Evolutionary conservation across 2,888 invertebrate genomes (phyloP).

Genomic region (Agriopis aurantiaria): DNA sequence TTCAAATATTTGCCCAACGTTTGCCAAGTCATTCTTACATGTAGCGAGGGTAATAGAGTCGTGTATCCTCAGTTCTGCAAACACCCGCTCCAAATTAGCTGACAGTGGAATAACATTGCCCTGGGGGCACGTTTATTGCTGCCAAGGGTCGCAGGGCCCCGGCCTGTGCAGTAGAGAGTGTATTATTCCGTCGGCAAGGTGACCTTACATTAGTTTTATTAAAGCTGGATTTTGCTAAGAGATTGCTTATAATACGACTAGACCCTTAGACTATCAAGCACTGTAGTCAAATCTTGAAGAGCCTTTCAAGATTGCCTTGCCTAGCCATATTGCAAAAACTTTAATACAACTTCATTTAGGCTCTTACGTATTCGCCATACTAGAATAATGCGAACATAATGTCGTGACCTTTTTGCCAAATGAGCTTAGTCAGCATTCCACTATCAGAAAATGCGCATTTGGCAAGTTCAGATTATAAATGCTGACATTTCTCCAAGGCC

Average conservation of each 20-base stretch:
- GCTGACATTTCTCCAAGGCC: too few species aligned
- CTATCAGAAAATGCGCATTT: too few species aligned
- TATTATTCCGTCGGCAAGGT: conserved; percentile 32
- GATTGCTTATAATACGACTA: background rate
- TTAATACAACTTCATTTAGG: too few species aligned
- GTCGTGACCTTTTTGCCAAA: too few species aligned
- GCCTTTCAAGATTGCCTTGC: background rate
- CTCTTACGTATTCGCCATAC: too few species aligned
- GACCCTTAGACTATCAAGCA: background rate
- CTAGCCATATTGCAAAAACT: background rate
- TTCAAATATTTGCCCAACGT: conserved; percentile 30
- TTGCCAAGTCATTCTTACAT: conserved; percentile 33
- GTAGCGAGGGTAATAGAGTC: conserved; percentile 47
- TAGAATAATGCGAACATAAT: too few species aligned
- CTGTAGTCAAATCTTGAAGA: background rate
- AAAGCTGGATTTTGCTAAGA: background rate
- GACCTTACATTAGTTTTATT: conserved; percentile 30
- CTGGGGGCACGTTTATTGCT: conserved; percentile 59
- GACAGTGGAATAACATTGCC: conserved; percentile 62
- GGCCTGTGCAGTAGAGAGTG: conserved; percentile 11
- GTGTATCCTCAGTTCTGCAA: conserved; percentile 42
- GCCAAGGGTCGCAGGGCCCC: conserved; percentile 49
- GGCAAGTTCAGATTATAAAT: too few species aligned
- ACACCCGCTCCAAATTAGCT: conserved; percentile 61
- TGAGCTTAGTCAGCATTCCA: too few species aligned